A percentile compares a stretch with the other conserved stretches of the same genome.
Conservation (phyloP, 2,888 invertebrate genomes). For the Lasioglossum pauxillum region DNA sequence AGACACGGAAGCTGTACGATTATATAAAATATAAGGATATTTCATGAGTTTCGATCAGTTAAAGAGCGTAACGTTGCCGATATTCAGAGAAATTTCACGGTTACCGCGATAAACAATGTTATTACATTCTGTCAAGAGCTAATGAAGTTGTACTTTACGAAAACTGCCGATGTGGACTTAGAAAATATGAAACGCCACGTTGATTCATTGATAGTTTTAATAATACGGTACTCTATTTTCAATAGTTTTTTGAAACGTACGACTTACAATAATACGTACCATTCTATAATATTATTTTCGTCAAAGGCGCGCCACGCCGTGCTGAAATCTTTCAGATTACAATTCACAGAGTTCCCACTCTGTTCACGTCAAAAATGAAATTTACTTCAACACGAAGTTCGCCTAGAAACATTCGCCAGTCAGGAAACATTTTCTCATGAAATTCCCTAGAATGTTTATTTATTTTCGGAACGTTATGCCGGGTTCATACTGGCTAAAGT, state of each 20-base stretch:
- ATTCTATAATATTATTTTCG: slow-evolving; percentile 74
- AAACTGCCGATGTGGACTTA: slow-evolving; percentile 5
- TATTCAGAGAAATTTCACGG: not conserved
- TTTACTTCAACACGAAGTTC: slow-evolving; percentile 65
- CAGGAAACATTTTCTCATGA: slow-evolving; percentile 30
- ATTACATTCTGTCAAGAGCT: slow-evolving; percentile 35
- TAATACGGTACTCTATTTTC: not conserved
- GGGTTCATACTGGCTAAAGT: not conserved
- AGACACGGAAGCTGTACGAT: not conserved
- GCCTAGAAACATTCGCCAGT: slow-evolving; percentile 47
- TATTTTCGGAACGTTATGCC: not conserved
- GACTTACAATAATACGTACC: slow-evolving; percentile 66
- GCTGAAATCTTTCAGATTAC: slow-evolving; percentile 57
- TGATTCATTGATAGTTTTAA: slow-evolving; percentile 27
- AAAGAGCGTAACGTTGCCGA: not conserved
- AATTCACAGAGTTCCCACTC: slow-evolving; percentile 56
- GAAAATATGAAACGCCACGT: slow-evolving; percentile 48
- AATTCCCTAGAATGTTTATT: slow-evolving; percentile 55
- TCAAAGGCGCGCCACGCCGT: slow-evolving; percentile 78
- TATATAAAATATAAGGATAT: slow-evolving; percentile 2
- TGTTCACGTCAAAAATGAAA: slow-evolving; percentile 71
- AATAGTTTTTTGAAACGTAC: not conserved
- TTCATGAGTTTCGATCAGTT: not conserved
- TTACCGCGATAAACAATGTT: slow-evolving; percentile 23
- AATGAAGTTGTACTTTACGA: slow-evolving; percentile 19